phyloP scores from a whole-genome alignment of 2,797 vertebrate species.

The Loris lydekkerianus region DNA sequence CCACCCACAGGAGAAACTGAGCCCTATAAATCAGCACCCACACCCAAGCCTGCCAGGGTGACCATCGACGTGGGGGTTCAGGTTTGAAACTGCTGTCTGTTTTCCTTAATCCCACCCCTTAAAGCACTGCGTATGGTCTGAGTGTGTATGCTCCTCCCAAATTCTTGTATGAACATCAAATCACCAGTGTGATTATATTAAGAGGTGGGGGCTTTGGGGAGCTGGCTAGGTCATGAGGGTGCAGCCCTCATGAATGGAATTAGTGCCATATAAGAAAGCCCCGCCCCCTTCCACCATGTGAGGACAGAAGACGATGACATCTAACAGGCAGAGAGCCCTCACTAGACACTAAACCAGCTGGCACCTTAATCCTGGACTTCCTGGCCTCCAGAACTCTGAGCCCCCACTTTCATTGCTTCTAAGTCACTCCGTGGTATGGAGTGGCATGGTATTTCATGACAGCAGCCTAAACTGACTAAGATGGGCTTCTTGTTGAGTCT shows the following conservation, averaged over 20 bases:
- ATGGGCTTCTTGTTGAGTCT: neutral
- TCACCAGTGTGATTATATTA: neutral
- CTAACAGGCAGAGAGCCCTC: neutral
- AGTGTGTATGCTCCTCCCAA: neutral
- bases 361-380: neutral
- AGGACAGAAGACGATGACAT: neutral
- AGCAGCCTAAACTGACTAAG: neutral
- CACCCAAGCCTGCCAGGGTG: rapidly evolving
- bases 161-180: neutral
- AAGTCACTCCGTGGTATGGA: neutral
- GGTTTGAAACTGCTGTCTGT: neutral
- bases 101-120: neutral
- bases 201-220: neutral
- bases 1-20: rapidly evolving
- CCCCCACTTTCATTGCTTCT: neutral
- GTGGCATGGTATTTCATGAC: neutral
- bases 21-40: neutral
- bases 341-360: neutral
- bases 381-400: neutral
- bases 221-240: no score
- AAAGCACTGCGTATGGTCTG: neutral
- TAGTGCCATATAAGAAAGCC: neutral
- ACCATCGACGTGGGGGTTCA: rapidly evolving
- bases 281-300: neutral
- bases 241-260: neutral